Evolutionary conservation across 1,140 invertebrate genomes (phyloP), one percentile per base, ranked within the genome.

Genomic region (Pseudomyrmex gracilis): DNA sequence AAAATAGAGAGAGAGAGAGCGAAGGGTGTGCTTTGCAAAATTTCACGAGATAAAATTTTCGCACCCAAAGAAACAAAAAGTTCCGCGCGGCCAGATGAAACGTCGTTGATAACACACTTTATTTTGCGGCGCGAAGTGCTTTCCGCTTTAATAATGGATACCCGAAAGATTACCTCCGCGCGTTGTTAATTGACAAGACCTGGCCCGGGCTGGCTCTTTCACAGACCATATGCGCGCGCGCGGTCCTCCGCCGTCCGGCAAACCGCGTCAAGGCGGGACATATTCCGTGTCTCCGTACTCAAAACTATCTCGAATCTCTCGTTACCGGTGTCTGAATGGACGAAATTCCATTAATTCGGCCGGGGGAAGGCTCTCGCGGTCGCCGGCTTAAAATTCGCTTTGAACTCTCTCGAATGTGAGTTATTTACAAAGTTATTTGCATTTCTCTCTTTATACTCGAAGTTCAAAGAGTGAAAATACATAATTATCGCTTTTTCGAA

Each of bases 161-260:
- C 83, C 82, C 82, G 67, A 87, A 88, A 87, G 85, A 85, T 87
- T 87, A 87, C 76, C 77, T 64, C 53, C 58, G 58, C 74, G 74
- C 70, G 34, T 70, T 58, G 74, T 88, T 88, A 88, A 88, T 88
- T 88, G 87, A 87, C 82, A 82, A 85, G 60, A 45, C 82, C 82
- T 82, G 34, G 34, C 34, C 34, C 34, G 34, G 5, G 5, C 67
- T 58, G 73, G 60, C 53, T 58, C 76, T 82, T 85, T 85, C 82
- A 34, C 58, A 70, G 34, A 15, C 24, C 24, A 7, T 34, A 34
- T 34, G 34, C 34, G 34, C 34, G 34, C 57, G n/a, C 57, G 20
- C 60, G 47, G 45, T 43, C 17, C n/a, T n/a, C n/a, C n/a, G 15
- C 8, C 24, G 22, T 71, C 53, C 77, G n/a, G 15, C 45, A 58